Evolutionary conservation across 2,113 vertebrate species (phyloP).

Genomic region (Mesembrinibis cayennensis): DNA sequence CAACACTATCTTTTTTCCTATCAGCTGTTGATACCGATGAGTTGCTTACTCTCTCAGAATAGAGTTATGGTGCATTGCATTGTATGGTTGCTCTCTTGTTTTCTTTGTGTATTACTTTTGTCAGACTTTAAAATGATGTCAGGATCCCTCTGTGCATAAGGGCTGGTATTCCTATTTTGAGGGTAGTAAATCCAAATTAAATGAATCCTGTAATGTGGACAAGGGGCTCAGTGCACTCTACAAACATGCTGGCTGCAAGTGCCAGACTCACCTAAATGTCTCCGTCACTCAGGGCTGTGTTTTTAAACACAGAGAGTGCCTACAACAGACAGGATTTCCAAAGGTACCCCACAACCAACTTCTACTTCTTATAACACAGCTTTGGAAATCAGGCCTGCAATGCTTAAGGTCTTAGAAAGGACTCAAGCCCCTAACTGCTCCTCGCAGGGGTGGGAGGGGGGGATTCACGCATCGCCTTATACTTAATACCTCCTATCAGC

Average conservation of each 20-base stretch:
- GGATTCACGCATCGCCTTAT: rapidly evolving
- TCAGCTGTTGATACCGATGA: not conserved
- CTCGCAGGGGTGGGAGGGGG: not conserved
- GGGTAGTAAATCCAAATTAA: not conserved
- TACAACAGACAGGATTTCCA: not conserved
- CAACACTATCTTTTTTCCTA: not conserved
- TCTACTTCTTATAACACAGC: not conserved
- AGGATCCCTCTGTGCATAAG: not conserved
- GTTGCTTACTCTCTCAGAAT: not conserved
- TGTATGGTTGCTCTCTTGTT: not conserved
- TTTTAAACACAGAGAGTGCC: not conserved
- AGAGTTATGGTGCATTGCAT: not conserved
- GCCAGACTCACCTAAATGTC: not conserved
- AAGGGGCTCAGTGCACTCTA: not conserved
- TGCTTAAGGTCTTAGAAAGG: not conserved
- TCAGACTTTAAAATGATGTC: not conserved
- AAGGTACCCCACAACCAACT: not conserved
- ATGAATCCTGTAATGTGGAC: not conserved
- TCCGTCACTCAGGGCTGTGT: not conserved
- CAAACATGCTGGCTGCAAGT: not conserved
- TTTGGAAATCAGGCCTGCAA: not conserved
- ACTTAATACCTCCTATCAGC: not conserved
- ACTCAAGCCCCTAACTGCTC: not conserved
- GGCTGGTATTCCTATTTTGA: not conserved
- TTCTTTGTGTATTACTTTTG: not conserved